Base-by-base conservation (phyloP, 1,140 invertebrate species). In the Metopolophium dirhodum region DNA sequence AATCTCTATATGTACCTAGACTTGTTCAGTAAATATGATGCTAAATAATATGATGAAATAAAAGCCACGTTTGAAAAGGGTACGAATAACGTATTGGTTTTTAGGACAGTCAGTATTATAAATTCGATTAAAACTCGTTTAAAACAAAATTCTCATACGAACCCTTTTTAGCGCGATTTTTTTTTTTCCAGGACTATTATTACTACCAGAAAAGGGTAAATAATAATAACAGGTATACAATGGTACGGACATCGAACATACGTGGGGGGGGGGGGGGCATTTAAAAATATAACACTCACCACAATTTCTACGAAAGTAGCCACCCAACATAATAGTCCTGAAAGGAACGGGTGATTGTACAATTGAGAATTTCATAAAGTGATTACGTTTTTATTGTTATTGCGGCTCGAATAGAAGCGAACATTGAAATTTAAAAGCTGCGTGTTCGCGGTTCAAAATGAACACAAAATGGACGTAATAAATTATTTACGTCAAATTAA, bases 41-140 rank as follows among this genome's bases (percentile, higher is more conserved):
- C n/a, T 35, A n/a, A n/a, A 77, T 77, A 77, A n/a, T 77, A 18
- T 77, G 61, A 77, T 77, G n/a, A 77, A 77, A 77, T n/a, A n/a
- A 77, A n/a, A 30, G 6, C 30, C 30, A 77, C n/a, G 61, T 86
- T 45, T 86, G 83, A 86, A 45, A 86, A 86, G 37, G 83, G 37
- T 86, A 86, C 23, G 83, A 41, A 86, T 45, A 45, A 86, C 83
- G 23, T 14, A 86, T 86, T 86, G 83, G 83, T 86, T 45, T 41
- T 45, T 45, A 83, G 37, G 37, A 86, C 37, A 86, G 37, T 86
- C 37, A 45, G 83, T 45, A 41, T 37, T 86, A 41, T 86, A 45
- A 86, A 86, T 86, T 86, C 83, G 37, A 86, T 86, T 45, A 86
- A 83, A 86, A 86, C 41, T 86, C 83, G 83, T 86, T 86, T 86